Evolutionary conservation across 2,888 invertebrate species (phyloP).

Genomic region (Agriopis marginaria): DNA sequence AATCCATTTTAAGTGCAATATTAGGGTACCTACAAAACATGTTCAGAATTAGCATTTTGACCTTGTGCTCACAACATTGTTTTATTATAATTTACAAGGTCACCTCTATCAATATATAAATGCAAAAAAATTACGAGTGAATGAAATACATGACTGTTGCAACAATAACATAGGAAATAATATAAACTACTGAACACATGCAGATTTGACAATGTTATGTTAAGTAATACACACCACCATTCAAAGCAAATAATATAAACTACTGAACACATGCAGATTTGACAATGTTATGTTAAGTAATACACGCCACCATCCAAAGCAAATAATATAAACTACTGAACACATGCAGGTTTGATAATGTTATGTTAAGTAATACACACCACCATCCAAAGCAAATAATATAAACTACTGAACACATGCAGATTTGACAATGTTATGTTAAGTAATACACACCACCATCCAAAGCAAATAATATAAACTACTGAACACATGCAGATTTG

Average conservation of each 20-base stretch:
- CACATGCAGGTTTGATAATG: not conserved
- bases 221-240: not conserved
- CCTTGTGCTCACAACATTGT: not conserved
- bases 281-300: not conserved
- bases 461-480: not conserved
- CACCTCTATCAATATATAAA: conserved; percentile 1
- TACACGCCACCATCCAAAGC: not conserved
- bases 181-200: not conserved
- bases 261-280: not conserved
- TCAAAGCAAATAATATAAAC: not conserved
- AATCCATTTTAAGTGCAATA: not conserved
- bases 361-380: not conserved
- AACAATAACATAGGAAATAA: not conserved
- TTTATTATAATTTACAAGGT: conserved; percentile 1
- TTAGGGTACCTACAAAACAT: not conserved
- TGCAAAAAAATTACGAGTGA: not conserved
- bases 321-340: not conserved
- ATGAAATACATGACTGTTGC: not conserved
- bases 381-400: not conserved
- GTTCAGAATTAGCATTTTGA: conserved; percentile 5
- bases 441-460: not conserved
- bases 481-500: not conserved
- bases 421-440: not conserved
- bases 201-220: not conserved
- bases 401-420: not conserved